Conservation (phyloP, 53 echinoderm and acorn worm species). For the Patiria pectinifera region DNA sequence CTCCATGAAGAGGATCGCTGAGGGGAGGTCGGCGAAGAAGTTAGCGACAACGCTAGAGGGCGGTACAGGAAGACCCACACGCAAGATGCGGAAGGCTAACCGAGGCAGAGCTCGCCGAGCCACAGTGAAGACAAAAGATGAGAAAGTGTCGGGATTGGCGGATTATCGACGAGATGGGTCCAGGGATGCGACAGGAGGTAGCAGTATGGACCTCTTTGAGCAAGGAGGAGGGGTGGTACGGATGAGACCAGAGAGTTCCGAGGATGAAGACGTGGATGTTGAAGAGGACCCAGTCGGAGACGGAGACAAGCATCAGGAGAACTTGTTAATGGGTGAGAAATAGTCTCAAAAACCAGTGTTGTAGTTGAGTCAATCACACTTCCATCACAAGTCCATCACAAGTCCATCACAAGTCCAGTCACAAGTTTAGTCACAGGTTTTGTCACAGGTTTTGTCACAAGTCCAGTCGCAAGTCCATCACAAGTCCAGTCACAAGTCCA, state of each 20-base stretch:
- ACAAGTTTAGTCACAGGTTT: too few species aligned
- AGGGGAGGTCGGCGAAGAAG: constrained; percentile 3
- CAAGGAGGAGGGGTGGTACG: constrained; percentile 50
- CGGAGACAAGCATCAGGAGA: neutral
- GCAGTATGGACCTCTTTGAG: neutral
- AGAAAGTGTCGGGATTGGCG: constrained; percentile 2
- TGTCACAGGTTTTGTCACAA: too few species aligned
- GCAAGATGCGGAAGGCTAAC: neutral
- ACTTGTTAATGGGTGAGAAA: constrained; percentile 39
- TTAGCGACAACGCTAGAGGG: neutral
- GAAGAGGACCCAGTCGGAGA: constrained; percentile 28
- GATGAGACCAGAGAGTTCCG: constrained; percentile 40
- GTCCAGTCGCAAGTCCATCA: too few species aligned
- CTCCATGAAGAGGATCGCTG: neutral
- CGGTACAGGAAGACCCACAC: neutral
- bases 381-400: neutral
- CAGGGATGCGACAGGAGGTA: constrained; percentile 1
- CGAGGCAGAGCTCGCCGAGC: neutral
- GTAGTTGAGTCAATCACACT: neutral
- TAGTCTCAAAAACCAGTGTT: too few species aligned
- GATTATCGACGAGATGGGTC: constrained; percentile 2
- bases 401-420: neutral
- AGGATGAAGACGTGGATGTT: constrained; percentile 53
- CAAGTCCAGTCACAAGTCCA: too few species aligned
- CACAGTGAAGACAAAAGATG: neutral